Percentiles rank a stretch among this genome's conserved stretches.
phyloP scores from a whole-genome alignment of 2,797 vertebrate species.

The Diplodus puntazzo region DNA sequence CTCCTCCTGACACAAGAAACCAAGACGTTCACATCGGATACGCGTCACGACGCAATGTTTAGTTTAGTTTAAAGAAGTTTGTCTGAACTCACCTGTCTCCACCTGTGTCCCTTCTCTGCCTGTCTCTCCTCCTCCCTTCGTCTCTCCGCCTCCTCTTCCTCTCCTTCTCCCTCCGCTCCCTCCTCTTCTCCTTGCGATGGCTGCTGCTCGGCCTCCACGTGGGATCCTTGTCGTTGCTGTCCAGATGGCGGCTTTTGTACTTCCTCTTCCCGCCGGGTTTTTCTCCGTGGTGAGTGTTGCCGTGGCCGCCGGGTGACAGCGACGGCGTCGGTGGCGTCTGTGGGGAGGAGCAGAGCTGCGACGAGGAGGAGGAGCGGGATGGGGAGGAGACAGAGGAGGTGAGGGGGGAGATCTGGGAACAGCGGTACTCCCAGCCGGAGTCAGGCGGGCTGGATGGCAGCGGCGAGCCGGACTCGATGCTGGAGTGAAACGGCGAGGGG shows the following conservation, averaged over 20 bases:
- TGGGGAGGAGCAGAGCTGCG: constrained; percentile 1
- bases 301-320: constrained; percentile 3
- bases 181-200: constrained; percentile 60
- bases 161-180: constrained; percentile 73
- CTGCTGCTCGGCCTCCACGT: constrained; percentile 63
- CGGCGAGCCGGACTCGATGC: constrained; percentile 39
- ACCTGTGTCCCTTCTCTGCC: constrained; percentile 69
- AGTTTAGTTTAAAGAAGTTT: no score
- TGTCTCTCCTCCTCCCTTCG: constrained; percentile 65
- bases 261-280: constrained; percentile 94
- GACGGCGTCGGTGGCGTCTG: constrained; percentile 8
- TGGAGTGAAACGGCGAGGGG: constrained; percentile 48
- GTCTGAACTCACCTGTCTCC: constrained; percentile 61
- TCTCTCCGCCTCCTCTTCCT: constrained; percentile 58
- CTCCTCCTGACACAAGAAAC: constrained; percentile 23
- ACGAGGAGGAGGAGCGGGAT: constrained; percentile 25
- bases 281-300: constrained; percentile 68
- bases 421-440: constrained; percentile 58
- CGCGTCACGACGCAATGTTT: no score
- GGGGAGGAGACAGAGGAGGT: constrained; percentile 38
- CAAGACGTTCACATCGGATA: not conserved
- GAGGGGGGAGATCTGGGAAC: constrained; percentile 41
- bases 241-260: constrained; percentile 92
- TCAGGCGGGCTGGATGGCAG: constrained; percentile 16
- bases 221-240: constrained; percentile 78